These are phyloP conservation scores for Pagrus major DNA, from an alignment of 2,113 vertebrate species.

Conservation along the genomic window DNA sequence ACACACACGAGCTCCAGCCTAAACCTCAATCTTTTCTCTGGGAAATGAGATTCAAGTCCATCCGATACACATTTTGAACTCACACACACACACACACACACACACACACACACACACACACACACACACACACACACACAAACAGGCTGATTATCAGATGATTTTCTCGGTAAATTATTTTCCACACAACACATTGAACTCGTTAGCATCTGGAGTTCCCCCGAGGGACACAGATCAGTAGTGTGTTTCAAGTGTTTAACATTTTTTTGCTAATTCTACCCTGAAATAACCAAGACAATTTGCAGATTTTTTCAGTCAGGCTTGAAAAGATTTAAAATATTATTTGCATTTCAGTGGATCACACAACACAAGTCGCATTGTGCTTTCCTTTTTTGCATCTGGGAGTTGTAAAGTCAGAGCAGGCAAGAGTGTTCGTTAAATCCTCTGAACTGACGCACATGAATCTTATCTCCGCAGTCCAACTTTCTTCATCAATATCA, in stretches of 20 bases:
- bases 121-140: neutral
- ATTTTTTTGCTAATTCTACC: conserved; percentile 43
- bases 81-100: conserved; percentile 5
- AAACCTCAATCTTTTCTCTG: conserved; percentile 23
- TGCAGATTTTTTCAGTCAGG: conserved; percentile 24
- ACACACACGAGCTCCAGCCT: conserved; percentile 16
- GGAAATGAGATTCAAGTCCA: conserved; percentile 21
- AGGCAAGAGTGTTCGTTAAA: conserved; percentile 16
- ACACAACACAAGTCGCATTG: conserved; percentile 29
- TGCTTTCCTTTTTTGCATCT: conserved; percentile 51
- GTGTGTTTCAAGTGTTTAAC: conserved; percentile 28
- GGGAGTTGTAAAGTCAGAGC: conserved; percentile 32
- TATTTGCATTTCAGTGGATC: conserved; percentile 49
- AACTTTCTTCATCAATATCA: neutral
- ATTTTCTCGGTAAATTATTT: neutral
- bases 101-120: conserved; percentile 13
- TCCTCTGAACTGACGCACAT: neutral
- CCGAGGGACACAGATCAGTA: conserved; percentile 13
- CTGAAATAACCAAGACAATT: conserved; percentile 42
- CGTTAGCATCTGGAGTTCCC: conserved; percentile 10
- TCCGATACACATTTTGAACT: neutral
- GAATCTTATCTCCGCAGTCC: neutral
- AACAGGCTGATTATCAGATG: neutral
- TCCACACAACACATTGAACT: conserved; percentile 9
- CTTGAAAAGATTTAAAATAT: conserved; percentile 8